phyloP scores from a whole-genome alignment of 2,113 vertebrate genomes.

The Myrmecobius fasciatus region DNA sequence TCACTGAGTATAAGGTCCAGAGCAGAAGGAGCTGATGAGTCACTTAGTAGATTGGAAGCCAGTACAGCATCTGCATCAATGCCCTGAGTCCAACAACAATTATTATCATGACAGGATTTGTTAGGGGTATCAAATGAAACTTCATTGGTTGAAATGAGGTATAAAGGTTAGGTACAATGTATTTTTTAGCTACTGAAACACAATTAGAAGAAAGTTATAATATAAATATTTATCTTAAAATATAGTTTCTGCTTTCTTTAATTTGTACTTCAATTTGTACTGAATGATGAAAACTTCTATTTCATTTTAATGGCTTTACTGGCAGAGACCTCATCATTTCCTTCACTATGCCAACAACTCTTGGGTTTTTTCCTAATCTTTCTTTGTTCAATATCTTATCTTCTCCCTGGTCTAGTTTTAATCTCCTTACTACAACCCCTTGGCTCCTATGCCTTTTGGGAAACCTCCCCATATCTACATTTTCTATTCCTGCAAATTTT shows the following conservation, averaged over 20 bases:
- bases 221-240: background rate
- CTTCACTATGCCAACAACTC: background rate
- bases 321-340: background rate
- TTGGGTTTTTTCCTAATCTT: background rate
- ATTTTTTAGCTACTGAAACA: background rate
- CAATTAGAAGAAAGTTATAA: background rate
- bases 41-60: background rate
- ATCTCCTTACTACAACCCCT: background rate
- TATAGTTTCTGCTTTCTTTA: background rate
- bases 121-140: background rate
- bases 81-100: background rate
- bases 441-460: background rate
- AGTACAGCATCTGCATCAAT: background rate
- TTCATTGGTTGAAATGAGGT: background rate
- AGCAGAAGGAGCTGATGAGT: background rate
- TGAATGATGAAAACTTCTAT: background rate
- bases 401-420: background rate
- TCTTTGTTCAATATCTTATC: background rate
- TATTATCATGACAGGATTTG: background rate
- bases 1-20: background rate
- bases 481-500: background rate
- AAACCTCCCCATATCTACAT: background rate
- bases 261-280: background rate
- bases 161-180: background rate
- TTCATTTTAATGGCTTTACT: background rate